A percentile compares a stretch with the other conserved stretches of the same genome.
Conservation (phyloP, 2,888 invertebrate genomes). For the Hydropsyche betteni region DNA sequence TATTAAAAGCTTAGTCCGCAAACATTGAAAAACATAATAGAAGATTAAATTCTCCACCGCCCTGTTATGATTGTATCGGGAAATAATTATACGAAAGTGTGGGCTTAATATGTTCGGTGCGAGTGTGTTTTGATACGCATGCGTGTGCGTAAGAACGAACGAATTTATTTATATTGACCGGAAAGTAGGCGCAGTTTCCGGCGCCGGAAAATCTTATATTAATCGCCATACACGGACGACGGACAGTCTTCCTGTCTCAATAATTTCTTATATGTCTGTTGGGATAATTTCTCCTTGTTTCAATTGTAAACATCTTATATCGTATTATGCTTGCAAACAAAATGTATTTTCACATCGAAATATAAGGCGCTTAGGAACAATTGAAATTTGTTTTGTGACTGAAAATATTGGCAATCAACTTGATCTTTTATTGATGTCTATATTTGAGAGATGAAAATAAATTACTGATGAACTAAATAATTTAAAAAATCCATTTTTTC, state of each 20-base stretch:
- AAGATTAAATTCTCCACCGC: constrained; percentile 29
- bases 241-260: constrained; percentile 33
- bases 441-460: too few species aligned
- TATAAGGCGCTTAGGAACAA: too few species aligned
- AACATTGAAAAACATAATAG: constrained; percentile 28
- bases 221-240: too few species aligned
- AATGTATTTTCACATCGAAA: too few species aligned
- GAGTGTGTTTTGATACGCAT: constrained; percentile 2
- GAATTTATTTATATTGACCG: constrained; percentile 42
- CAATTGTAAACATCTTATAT: too few species aligned
- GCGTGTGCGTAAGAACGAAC: constrained; percentile 33
- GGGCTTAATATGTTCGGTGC: neutral
- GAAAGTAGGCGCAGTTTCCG: constrained; percentile 36
- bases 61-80: constrained; percentile 21
- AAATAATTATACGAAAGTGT: constrained; percentile 5
- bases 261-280: constrained; percentile 43
- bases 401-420: too few species aligned
- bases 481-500: too few species aligned
- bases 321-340: too few species aligned
- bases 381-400: too few species aligned
- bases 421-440: too few species aligned
- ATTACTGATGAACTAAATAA: too few species aligned
- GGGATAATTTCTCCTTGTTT: constrained; percentile 40
- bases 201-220: constrained; percentile 34
- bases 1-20: constrained; percentile 36